Evolutionary conservation across 2,797 vertebrate species (phyloP).

Genomic region (Mus spretus): DNA sequence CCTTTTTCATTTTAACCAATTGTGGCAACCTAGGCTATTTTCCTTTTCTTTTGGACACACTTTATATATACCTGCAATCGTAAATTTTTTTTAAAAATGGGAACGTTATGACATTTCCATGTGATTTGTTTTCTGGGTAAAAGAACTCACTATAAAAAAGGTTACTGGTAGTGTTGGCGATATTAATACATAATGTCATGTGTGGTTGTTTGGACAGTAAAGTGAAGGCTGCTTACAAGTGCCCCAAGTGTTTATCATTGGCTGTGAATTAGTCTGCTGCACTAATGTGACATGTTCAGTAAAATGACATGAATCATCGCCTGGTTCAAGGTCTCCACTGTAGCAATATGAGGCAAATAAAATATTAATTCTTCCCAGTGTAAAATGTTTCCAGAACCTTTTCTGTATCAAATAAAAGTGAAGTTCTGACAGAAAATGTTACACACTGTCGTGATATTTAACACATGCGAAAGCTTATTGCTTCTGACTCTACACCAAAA

Average conservation of each 20-base stretch:
- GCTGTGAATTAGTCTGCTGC: constrained; percentile 75
- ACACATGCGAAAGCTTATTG: neutral
- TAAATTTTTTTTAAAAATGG: neutral
- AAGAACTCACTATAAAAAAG: constrained; percentile 58
- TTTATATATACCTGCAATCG: constrained; percentile 61
- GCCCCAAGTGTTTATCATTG: constrained; percentile 65
- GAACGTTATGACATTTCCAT: constrained; percentile 70
- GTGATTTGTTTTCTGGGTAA: constrained; percentile 72
- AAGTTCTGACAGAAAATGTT: constrained; percentile 32
- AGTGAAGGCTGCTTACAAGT: constrained; percentile 58
- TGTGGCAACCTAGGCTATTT: constrained; percentile 59
- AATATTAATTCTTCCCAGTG: constrained; percentile 35
- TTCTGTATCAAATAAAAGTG: neutral
- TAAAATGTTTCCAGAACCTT: constrained; percentile 28
- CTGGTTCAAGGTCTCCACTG: constrained; percentile 69
- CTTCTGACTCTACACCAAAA: neutral
- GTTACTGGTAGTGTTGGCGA: constrained; percentile 38
- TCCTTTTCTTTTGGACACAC: constrained; percentile 71
- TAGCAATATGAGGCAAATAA: constrained; percentile 66
- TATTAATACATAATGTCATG: constrained; percentile 75
- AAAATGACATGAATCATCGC: constrained; percentile 70
- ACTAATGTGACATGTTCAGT: constrained; percentile 75
- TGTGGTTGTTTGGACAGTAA: constrained; percentile 64
- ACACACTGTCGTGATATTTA: neutral
- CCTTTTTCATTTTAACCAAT: constrained; percentile 45